Base-by-base conservation (phyloP, 1,140 invertebrate genomes). In the Lepidurus couesii region DNA sequence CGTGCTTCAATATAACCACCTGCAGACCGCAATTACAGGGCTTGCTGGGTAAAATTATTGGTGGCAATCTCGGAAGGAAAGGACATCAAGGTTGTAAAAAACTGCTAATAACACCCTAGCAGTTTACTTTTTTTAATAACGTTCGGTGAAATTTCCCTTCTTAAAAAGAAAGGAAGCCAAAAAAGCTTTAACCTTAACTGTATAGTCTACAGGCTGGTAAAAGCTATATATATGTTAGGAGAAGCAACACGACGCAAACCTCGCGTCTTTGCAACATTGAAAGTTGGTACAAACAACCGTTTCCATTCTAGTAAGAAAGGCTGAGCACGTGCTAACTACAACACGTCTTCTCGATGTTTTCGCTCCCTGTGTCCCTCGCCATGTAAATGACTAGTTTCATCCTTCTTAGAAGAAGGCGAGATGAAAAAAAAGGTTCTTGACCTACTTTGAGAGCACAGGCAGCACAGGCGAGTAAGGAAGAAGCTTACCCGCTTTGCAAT, bases 41-140 rank as follows among this genome's bases (percentile, higher is more conserved):
- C 16, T 47, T 16, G n/a, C n/a, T n/a, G 16, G 47, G 0, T 65
- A 21, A 65, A 65, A 9, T 65, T 9, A 65, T 65, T 16, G 53
- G 53, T 65, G 53, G 53, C 53, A 65, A 65, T 65, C 8, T 65
- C 0, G 53, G 53, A 13, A 21, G n/a, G 53, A 65, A 65, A 65
- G 53, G 53, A 65, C 53, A 65, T 21, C 53, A 65, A 65, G 53
- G 53, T 65, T 65, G n/a, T 65, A 65, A 65, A 65, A 21, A 65
- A 13, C 16, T 7, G 53, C n/a, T 65, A 65, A 65, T 21, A 21
- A 21, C 53, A 11, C 16, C 16, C 13, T n/a, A 65, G 26, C 3
- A 34, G 34, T 34, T 65, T 65, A 21, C 53, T 1, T 65, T 65
- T 21, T 21, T 65, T 13, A 21, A 65, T 65, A n/a, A 65, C 16